Evolutionary conservation across 1,140 invertebrate genomes (phyloP).

Genomic region (Drosophila jambulina): DNA sequence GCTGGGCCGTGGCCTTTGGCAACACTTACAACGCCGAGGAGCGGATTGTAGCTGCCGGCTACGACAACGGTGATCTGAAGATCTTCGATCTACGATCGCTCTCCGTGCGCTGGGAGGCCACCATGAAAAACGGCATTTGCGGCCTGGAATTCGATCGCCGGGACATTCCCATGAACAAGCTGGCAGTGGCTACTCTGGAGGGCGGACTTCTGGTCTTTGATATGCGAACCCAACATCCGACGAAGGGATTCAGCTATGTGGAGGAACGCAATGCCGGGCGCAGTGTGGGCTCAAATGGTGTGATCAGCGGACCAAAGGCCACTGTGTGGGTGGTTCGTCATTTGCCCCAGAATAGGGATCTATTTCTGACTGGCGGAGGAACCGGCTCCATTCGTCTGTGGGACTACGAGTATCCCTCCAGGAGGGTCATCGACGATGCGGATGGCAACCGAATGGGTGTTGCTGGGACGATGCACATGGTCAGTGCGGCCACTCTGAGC

Average conservation of each 20-base stretch:
- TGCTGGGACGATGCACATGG: slow-evolving; percentile 89
- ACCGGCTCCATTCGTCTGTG: slow-evolving; percentile 94
- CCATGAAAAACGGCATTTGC: slow-evolving; percentile 97
- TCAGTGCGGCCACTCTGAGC: slow-evolving; percentile 93
- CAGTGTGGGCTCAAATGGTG: slow-evolving; percentile 75
- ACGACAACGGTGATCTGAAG: slow-evolving; percentile 98
- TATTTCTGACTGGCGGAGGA: slow-evolving; percentile 96
- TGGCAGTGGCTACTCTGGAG: slow-evolving; percentile 96
- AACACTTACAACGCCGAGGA: slow-evolving; percentile 95
- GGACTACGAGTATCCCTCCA: slow-evolving; percentile 97
- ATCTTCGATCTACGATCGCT: slow-evolving; percentile 96
- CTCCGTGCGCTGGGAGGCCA: slow-evolving; percentile 95
- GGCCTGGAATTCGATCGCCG: slow-evolving; percentile 96
- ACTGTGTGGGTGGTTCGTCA: slow-evolving; percentile 95
- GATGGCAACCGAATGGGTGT: slow-evolving; percentile 91
- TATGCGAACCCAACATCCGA: slow-evolving; percentile 93
- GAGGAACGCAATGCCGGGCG: slow-evolving; percentile 88
- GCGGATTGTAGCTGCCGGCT: slow-evolving; percentile 94
- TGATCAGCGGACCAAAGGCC: slow-evolving; percentile 89
- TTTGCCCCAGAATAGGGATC: slow-evolving; percentile 96
- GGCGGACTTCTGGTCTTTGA: slow-evolving; percentile 96
- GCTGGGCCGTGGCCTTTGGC: slow-evolving; percentile 95
- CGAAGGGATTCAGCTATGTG: slow-evolving; percentile 93
- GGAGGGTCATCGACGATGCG: slow-evolving; percentile 88
- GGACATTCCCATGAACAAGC: slow-evolving; percentile 98